Evolutionary conservation across 1,140 invertebrate species (phyloP), one percentile per base, ranked within the genome.

Genomic region (Leptoteleia sp.): DNA sequence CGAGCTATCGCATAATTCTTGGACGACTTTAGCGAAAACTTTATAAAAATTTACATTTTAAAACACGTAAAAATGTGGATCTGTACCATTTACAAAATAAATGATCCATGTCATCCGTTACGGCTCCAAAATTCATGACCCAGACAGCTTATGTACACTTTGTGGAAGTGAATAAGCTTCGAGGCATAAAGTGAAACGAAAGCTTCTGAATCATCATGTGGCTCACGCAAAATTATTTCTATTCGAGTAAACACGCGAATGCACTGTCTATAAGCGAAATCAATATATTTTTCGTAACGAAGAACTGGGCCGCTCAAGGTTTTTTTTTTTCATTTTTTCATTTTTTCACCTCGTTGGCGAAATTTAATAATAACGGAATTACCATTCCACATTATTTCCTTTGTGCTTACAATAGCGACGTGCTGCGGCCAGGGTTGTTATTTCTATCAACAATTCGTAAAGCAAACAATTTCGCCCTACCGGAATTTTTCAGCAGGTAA

Each of bases 131-230:
- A 65, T 50, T 59, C 22, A 11, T 40, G 35, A 75, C 33, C n/a
- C 38, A 42, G 48, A 42, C 40, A 52, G 70, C 59, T 73, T 73
- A 65, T 13, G 45, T 43, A 42, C 42, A 43, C 15, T 38, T 19
- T 35, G 52, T 61, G 47, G 33, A 72, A 73, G 50, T 48, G 38
- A 73, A 45, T 22, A 40, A 67, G 43, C 54, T 76, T 59, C 62
- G 62, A 61, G 52, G 61, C 29, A 40, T 27, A 50, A 52, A 59
- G 42, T 59, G 27, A 59, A 65, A 65, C 38, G 38, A 67, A 59
- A 67, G 38, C 29, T 33, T 67, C 52, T 45, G 52, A 59, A 67
- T 61, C 29, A 22, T 76, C 54, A 61, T 43, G 31, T 22, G 38
- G 47, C 38, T 57, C 25, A 35, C 12, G 54, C 8, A 16, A 16